phyloP scores from a whole-genome alignment of 2,888 invertebrate genomes.

The Acholoe squamosa region DNA sequence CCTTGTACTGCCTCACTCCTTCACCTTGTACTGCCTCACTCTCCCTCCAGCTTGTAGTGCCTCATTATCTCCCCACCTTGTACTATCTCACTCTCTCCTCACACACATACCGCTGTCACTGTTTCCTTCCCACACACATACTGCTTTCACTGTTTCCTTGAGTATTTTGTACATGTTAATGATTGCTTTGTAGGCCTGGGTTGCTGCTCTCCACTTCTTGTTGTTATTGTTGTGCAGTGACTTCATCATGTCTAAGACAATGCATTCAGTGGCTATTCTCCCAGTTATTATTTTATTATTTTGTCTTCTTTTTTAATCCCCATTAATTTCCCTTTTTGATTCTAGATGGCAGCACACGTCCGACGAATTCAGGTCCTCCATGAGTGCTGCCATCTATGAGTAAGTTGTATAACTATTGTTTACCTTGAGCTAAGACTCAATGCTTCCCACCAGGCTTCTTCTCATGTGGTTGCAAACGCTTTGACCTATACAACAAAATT shows the following conservation, averaged over 20 bases:
- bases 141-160: neutral
- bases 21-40: no score
- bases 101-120: no score
- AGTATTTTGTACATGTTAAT: slow-evolving; percentile 22
- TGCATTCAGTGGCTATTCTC: slow-evolving; percentile 25
- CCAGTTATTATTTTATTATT: neutral
- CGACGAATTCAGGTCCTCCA: slow-evolving; percentile 56
- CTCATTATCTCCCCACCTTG: no score
- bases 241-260: neutral
- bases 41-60: no score
- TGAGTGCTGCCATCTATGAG: slow-evolving; percentile 62
- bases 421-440: slow-evolving; percentile 2
- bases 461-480: neutral
- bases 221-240: slow-evolving; percentile 25
- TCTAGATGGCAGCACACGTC: slow-evolving; percentile 61
- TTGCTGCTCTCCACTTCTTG: neutral
- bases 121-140: no score
- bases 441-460: slow-evolving; percentile 4
- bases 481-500: slow-evolving; percentile 41
- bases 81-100: no score
- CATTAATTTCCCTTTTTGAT: slow-evolving; percentile 61
- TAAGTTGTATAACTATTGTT: slow-evolving; percentile 58
- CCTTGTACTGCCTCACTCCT: no score
- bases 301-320: neutral
- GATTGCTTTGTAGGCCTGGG: slow-evolving; percentile 39